A percentile compares a stretch with the other conserved stretches of the same genome.
phyloP scores from a whole-genome alignment of 2,888 invertebrate species.

The Schizotus pectinicornis region DNA sequence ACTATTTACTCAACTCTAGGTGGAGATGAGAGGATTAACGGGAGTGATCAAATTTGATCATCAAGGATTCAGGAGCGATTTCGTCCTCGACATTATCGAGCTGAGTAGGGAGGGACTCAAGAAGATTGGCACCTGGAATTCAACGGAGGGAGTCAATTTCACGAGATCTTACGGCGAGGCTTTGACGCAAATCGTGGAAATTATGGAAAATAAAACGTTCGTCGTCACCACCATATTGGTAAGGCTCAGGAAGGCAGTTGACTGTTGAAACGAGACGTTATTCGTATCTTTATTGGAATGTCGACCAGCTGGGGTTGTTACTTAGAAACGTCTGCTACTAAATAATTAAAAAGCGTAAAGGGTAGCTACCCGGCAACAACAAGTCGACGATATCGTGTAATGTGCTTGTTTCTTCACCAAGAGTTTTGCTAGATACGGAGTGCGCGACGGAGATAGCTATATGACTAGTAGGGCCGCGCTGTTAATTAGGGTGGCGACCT shows the following conservation, averaged over 20 bases:
- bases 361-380: too few species aligned
- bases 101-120: slow-evolving; percentile 82
- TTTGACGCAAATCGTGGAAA: slow-evolving; percentile 86
- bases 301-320: too few species aligned
- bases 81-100: slow-evolving; percentile 90
- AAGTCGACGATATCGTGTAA: too few species aligned
- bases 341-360: too few species aligned
- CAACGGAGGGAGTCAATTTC: slow-evolving; percentile 86
- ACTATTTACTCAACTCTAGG: slow-evolving; percentile 60
- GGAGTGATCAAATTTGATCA: slow-evolving; percentile 94
- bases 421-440: too few species aligned
- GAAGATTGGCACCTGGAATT: slow-evolving; percentile 89
- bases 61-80: slow-evolving; percentile 91
- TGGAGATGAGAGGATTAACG: slow-evolving; percentile 91
- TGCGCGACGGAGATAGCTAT: too few species aligned
- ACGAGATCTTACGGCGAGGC: slow-evolving; percentile 85
- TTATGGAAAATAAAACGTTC: slow-evolving; percentile 89
- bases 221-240: slow-evolving; percentile 92
- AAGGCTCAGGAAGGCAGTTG: slow-evolving; percentile 51
- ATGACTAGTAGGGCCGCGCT: too few species aligned
- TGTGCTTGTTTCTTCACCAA: too few species aligned
- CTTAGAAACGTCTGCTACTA: too few species aligned
- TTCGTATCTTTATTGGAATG: too few species aligned
- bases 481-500: too few species aligned
- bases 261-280: too few species aligned